Base-by-base conservation (phyloP, 2,888 invertebrate species). In the Clunio marinus region DNA sequence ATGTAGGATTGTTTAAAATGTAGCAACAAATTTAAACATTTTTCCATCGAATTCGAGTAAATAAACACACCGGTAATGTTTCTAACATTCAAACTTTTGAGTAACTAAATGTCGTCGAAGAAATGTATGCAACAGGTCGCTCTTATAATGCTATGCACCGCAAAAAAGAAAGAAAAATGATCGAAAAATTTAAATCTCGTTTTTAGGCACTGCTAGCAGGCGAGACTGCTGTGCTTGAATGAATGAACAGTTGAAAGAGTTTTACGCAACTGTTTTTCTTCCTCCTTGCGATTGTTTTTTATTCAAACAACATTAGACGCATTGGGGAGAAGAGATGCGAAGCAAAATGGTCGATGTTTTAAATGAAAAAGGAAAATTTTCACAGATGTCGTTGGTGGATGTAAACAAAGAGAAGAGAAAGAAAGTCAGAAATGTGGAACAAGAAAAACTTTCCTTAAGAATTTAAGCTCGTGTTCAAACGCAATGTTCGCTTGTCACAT, bases 341-440 rank as follows among this genome's bases (percentile, higher is more conserved):
- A 57, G 57, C 57, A 57, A 57, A 57, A 57, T 57, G 57, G 57
- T 57, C 57, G 57, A 57, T 57, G 57, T 57, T 57, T 57, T 8
- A n/a, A 27, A 8, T 2, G 27, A n/a, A 4, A 3, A 7, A 7
- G 17, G 4, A 1, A 25, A 22, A 57, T 57, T 57, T 57, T 57
- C 57, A 57, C 57, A 57, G 57, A 57, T 57, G 57, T 13, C 57
- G 27, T 22, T 57, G 20, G 4, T 20, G 22, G n/a, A n/a, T n/a
- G 3, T 22, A 22, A 7, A 22, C 22, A n/a, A 51, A n/a, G n/a
- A n/a, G n/a, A n/a, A n/a, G n/a, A 51, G 22, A 22, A 3, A 13
- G 7, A 51, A 51, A 17, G 22, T 32, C 35, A 32, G 51, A 17
- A n/a, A 17, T 3, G 51, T n/a, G n/a, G n/a, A n/a, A n/a, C 51